Percentiles rank a stretch among this genome's conserved stretches.
Conservation (phyloP, 2,113 vertebrate genomes). For the Oncorhynchus kisutch region DNA sequence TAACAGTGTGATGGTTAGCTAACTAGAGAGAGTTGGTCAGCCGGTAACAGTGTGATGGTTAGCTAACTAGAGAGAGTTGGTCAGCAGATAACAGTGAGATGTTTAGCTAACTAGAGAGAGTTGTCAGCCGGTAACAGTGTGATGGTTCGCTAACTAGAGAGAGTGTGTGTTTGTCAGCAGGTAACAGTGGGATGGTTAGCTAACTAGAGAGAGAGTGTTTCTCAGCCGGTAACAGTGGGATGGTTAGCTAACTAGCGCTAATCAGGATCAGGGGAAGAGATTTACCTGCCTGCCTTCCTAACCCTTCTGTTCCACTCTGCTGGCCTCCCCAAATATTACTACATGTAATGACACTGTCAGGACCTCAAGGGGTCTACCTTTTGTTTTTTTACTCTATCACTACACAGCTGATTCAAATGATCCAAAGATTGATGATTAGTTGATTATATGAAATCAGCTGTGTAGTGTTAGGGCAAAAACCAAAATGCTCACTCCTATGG, state of each 20-base stretch:
- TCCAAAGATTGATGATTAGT: too few species aligned
- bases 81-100: constrained; percentile 26
- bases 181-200: constrained; percentile 12
- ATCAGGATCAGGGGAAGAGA: constrained; percentile 38
- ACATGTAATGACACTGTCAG: too few species aligned
- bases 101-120: background rate
- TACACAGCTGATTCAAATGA: too few species aligned
- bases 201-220: background rate
- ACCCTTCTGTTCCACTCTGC: too few species aligned
- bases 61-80: background rate
- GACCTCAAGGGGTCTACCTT: too few species aligned
- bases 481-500: too few species aligned
- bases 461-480: too few species aligned
- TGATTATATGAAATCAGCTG: too few species aligned
- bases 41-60: constrained; percentile 21
- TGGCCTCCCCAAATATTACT: too few species aligned
- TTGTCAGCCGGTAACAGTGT: constrained; percentile 31
- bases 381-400: too few species aligned
- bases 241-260: constrained; percentile 4
- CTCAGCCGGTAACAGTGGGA: constrained; percentile 4
- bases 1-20: constrained; percentile 3
- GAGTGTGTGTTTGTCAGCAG: constrained; percentile 24
- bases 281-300: too few species aligned
- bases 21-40: constrained; percentile 19
- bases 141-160: background rate